Percentiles rank a stretch among this genome's conserved stretches.
phyloP scores from a whole-genome alignment of 2,888 invertebrate species.

The Seladonia tumulorum region DNA sequence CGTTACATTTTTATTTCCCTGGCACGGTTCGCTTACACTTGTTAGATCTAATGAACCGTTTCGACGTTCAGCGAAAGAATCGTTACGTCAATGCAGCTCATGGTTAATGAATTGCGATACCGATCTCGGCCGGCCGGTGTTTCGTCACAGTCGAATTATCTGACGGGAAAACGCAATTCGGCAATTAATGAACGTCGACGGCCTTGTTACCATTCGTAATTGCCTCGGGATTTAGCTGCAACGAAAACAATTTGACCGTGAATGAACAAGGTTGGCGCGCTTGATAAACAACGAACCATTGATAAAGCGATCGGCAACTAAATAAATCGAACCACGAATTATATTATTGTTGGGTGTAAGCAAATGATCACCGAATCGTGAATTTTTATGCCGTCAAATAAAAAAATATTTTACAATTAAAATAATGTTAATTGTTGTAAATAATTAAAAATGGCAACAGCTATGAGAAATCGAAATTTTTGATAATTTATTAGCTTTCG shows the following conservation, averaged over 20 bases:
- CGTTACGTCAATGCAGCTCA: slow-evolving; percentile 23
- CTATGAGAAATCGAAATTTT: too few relatives aligned
- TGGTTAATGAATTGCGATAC: slow-evolving; percentile 26
- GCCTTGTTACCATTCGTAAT: slow-evolving; percentile 26
- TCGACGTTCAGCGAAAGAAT: slow-evolving; percentile 17
- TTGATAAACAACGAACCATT: neutral
- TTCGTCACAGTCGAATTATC: slow-evolving; percentile 4
- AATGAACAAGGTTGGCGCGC: neutral
- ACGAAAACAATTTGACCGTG: neutral
- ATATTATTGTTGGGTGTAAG: too few relatives aligned
- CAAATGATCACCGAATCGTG: too few relatives aligned
- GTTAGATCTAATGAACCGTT: slow-evolving; percentile 35
- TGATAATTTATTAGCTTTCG: too few relatives aligned
- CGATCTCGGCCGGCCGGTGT: slow-evolving; percentile 2
- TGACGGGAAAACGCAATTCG: neutral
- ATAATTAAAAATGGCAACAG: too few relatives aligned
- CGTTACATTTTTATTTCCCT: slow-evolving; percentile 32
- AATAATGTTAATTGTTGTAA: too few relatives aligned
- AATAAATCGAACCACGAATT: too few relatives aligned
- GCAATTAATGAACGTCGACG: neutral
- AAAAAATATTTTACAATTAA: too few relatives aligned
- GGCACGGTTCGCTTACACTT: neutral
- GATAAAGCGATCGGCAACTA: neutral
- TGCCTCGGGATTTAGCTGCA: neutral
- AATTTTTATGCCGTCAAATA: too few relatives aligned